These are phyloP conservation scores for Paramormyrops kingsleyae DNA, from an alignment of 2,113 vertebrate genomes.

Conservation along the genomic window DNA sequence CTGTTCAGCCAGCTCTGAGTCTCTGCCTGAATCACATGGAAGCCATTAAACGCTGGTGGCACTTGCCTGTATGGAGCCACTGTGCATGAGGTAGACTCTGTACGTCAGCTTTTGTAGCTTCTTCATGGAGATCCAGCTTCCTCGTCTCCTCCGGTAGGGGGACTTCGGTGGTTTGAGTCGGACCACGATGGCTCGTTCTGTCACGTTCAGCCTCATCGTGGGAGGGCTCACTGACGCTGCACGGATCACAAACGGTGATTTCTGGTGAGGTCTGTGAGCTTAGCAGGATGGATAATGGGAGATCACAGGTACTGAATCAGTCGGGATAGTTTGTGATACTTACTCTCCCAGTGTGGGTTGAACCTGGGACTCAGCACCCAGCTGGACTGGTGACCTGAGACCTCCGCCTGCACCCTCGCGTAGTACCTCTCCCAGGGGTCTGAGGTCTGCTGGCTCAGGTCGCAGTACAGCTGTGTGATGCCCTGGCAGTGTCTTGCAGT, in stretches of 20 bases:
- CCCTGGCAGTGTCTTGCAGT: slow-evolving; percentile 47
- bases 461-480: slow-evolving; percentile 43
- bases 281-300: background rate
- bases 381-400: slow-evolving; percentile 36
- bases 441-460: slow-evolving; percentile 59
- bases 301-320: background rate
- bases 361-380: slow-evolving; percentile 58
- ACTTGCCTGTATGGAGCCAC: slow-evolving; percentile 45
- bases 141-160: slow-evolving; percentile 24
- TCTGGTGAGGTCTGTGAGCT: background rate
- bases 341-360: slow-evolving; percentile 62
- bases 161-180: slow-evolving; percentile 39
- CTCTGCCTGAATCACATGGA: background rate
- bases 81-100: slow-evolving; percentile 47
- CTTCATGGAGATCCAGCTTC: slow-evolving; percentile 28
- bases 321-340: slow-evolving; percentile 28
- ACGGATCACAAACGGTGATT: background rate
- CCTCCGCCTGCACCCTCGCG: slow-evolving; percentile 45
- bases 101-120: slow-evolving; percentile 49
- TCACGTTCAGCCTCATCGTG: slow-evolving; percentile 36
- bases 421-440: slow-evolving; percentile 64
- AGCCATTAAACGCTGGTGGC: background rate
- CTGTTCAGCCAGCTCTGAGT: background rate
- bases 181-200: slow-evolving; percentile 44
- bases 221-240: slow-evolving; percentile 59